Base-by-base conservation (phyloP, 2,888 invertebrate species). In the Tenodera sinensis region DNA sequence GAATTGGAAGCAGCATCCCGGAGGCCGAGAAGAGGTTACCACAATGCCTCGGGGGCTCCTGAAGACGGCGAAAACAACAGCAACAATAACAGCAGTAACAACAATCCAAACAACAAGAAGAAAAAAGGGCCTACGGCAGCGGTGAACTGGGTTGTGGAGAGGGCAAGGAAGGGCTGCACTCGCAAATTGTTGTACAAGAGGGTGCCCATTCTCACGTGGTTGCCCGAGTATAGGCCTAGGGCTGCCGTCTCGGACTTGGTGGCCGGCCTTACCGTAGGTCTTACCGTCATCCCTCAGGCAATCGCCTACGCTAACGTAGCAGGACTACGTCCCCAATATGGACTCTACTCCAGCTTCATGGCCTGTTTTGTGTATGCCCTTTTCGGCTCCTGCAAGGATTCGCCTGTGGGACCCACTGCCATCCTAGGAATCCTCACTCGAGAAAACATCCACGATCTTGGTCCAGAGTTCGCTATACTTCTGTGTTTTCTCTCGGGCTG, bases 321-420 rank as follows among this genome's bases (percentile, higher is more conserved):
- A 20, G 96, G 96, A 89, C 94, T 97, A 84, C 95, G 96, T 91
- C 96, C 96, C 20, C 96, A 99, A 98, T 98, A 98, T 94, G 99
- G 99, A 4, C 95, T 99, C 87, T 99, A 99, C 94, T 98, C 98
- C 0, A 97, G 98, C 1, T 99, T 99, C 93, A 95, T 98, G 93
- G 98, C 98, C 2, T 98, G 98, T 92, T 97, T 99, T 93, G 95
- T 99, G 83, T 99, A 99, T 94, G 96, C 97, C 87, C 93, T 98
- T 90, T 96, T 99, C 91, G 99, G 99, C 42, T 97, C 98, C 87
- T 97, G 97, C 92, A 97, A 97, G 91, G 97, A 97, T 92, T 97
- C 97, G 89, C 97, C 97, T 9, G 96, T 97, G 90, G 97, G 99
- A 12, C 98, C 99, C 3, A 98, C 98, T 0, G 98, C 99, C 91